phyloP scores from a whole-genome alignment of 2,888 invertebrate species.

The Thecocarcelia acutangulata region DNA sequence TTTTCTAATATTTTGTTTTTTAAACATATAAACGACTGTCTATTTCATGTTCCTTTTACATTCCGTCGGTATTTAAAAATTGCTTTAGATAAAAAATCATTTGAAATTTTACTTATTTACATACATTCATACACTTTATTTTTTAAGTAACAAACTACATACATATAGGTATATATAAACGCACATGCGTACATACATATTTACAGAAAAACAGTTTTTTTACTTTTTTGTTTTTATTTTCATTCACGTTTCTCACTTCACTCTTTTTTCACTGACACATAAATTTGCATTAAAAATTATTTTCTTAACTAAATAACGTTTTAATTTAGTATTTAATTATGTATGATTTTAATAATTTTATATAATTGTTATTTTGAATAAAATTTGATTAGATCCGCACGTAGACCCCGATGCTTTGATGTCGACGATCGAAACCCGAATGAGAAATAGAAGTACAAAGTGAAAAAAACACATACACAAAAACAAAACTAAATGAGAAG shows the following conservation, averaged over 20 bases:
- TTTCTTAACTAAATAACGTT: background rate
- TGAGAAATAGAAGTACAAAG: slow-evolving; percentile 68
- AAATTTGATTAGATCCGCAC: slow-evolving; percentile 26
- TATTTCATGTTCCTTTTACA: background rate
- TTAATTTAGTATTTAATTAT: background rate
- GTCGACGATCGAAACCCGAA: slow-evolving; percentile 71
- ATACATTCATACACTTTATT: background rate
- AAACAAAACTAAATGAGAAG: slow-evolving; percentile 28
- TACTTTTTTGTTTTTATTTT: too few species aligned
- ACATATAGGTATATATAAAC: too few species aligned
- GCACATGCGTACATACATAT: too few species aligned
- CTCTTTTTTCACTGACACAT: too few species aligned
- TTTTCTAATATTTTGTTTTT: background rate
- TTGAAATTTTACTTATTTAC: background rate
- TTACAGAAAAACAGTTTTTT: too few species aligned
- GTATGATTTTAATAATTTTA: background rate
- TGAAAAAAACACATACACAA: slow-evolving; percentile 26
- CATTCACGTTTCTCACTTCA: too few species aligned
- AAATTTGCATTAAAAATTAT: background rate
- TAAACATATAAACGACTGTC: background rate
- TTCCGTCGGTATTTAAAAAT: background rate
- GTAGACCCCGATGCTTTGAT: slow-evolving; percentile 58
- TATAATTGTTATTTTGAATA: slow-evolving; percentile 12
- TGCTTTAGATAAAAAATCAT: background rate
- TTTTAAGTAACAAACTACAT: background rate